Percentiles rank a stretch among this genome's conserved stretches.
Evolutionary conservation across 2,113 vertebrate species (phyloP).

Genomic region (Talpa occidentalis): DNA sequence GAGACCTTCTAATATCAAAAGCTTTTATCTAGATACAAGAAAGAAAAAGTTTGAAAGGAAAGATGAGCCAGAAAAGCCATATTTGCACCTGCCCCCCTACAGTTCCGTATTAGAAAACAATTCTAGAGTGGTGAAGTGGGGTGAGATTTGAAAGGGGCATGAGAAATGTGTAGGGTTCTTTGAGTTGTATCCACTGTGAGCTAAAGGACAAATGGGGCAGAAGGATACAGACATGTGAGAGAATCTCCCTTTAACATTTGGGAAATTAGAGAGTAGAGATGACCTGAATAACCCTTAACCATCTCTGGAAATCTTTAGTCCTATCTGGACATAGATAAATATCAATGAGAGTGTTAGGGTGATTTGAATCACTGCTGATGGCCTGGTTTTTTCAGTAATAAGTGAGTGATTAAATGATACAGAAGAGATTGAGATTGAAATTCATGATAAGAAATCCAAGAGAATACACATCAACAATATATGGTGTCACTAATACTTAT

Average conservation of each 20-base stretch:
- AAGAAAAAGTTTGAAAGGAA: background rate
- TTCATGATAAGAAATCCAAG: background rate
- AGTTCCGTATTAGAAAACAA: background rate
- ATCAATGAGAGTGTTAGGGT: rapidly evolving
- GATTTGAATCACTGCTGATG: background rate
- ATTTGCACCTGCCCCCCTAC: rapidly evolving
- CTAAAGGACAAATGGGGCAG: rapidly evolving
- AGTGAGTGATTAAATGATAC: background rate
- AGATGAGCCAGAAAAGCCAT: background rate
- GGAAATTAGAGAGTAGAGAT: background rate
- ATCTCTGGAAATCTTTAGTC: background rate
- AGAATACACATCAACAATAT: background rate
- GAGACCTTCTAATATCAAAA: background rate
- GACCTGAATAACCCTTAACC: background rate
- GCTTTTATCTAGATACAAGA: background rate
- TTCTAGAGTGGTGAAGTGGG: background rate
- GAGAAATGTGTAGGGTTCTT: background rate
- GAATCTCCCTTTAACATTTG: background rate
- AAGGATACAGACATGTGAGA: background rate
- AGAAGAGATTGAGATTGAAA: background rate
- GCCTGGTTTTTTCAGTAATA: background rate
- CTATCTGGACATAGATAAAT: background rate
- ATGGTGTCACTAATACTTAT: rapidly evolving
- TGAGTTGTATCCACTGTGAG: rapidly evolving
- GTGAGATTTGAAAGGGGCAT: background rate